phyloP scores from a whole-genome alignment of 2,888 invertebrate species.

The Morpho deidamia region DNA sequence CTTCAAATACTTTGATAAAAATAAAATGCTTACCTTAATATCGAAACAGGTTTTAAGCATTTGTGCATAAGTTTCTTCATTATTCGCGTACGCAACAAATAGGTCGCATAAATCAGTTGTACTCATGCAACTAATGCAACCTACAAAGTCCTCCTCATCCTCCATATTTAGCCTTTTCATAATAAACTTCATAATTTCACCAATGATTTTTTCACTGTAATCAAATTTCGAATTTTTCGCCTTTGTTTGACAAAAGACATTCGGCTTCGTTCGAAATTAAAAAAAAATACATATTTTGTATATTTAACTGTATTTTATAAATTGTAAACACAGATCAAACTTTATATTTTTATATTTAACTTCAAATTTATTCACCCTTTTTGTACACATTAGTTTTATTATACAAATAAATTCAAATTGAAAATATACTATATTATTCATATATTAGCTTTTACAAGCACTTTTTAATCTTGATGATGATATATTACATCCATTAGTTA shows the following conservation, averaged over 20 bases:
- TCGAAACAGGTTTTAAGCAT: conserved; percentile 69
- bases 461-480: no score
- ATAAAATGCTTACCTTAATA: conserved; percentile 48
- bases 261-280: conserved; percentile 4
- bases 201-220: conserved; percentile 13
- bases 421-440: no score
- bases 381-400: no score
- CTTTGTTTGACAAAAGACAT: conserved; percentile 13
- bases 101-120: conserved; percentile 70
- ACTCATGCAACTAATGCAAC: conserved; percentile 72
- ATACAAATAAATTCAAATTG: no score
- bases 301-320: no score
- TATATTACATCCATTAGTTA: no score
- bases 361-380: no score
- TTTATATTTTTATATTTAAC: no score
- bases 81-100: conserved; percentile 63
- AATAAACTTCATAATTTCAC: conserved; percentile 1
- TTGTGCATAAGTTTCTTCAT: conserved; percentile 63
- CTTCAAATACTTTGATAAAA: neutral
- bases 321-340: no score
- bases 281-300: neutral
- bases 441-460: no score
- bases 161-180: conserved; percentile 29
- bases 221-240: conserved; percentile 16
- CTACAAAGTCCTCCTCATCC: conserved; percentile 65